Evolutionary conservation across 37 sponge, comb jelly and placozoan species (phyloP), one percentile per base, ranked within the genome.

Genomic region (Chondrosia reniformis): DNA sequence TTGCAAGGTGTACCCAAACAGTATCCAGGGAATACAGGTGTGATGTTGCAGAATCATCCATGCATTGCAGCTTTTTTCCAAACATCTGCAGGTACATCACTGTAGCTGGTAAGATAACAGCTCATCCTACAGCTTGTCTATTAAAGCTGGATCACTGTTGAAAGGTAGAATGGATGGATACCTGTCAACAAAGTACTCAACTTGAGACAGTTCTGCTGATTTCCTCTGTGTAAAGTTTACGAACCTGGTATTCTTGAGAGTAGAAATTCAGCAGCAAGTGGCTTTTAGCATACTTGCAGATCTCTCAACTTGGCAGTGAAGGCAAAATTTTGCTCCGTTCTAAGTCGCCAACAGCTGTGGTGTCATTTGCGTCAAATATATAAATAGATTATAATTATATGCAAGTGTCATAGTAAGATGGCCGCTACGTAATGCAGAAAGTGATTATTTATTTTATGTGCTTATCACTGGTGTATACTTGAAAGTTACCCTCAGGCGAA

Each of bases 201-300:
- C 88, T 57, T 77, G 63, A 40, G 55, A 33, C 31, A 83, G 45
- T 31, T 49, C 36, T 27, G 33, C 21, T 37, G 42, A n/a, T 32
- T 67, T 72, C 32, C 89, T 52, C 33, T 44, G 21, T 3, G 28
- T 41, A 75, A 88, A 80, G 38, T 79, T 66, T 7, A 84, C 67
- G 84, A 88, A 88, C 39, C 38, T 37, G 17, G 83, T 79, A 82
- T 82, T 33, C 49, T 10, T 19, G 13, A 89, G 69, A 1, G 85
- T 39, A 31, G 55, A 61, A 54, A 49, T 76, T 37, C 33, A 76
- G 56, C 37, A 33, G 76, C 56, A 76, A 49, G 32, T 2, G 27
- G 56, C 76, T 76, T 54, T 56, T 46, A 22, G 55, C 76, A 52
- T 76, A 76, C 37, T 33, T n/a, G n/a, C n/a, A n/a, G n/a, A n/a